phyloP scores from a whole-genome alignment of 53 echinoderm and acorn worm species.

The Paracentrotus lividus region DNA sequence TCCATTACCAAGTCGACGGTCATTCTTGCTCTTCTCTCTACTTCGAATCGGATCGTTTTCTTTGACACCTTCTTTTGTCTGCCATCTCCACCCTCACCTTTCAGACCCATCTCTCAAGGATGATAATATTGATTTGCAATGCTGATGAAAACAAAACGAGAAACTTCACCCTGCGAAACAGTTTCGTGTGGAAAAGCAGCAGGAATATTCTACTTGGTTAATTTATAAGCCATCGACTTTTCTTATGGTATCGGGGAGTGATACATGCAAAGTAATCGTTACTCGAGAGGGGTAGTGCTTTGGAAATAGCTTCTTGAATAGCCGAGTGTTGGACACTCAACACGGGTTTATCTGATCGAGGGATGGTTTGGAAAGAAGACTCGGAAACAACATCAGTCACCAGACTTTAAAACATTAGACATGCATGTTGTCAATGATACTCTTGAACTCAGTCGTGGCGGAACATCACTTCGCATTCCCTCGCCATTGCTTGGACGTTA shows the following conservation, averaged over 20 bases:
- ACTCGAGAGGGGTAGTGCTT: not conserved
- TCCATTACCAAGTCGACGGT: not conserved
- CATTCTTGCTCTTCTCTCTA: not conserved
- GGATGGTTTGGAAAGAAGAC: not conserved
- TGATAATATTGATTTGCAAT: constrained; percentile 5
- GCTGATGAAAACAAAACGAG: not conserved
- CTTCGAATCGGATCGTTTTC: not conserved
- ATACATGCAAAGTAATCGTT: not conserved
- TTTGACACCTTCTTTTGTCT: constrained; percentile 46
- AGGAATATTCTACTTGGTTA: not conserved
- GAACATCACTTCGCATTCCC: constrained; percentile 21
- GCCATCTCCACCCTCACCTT: not conserved
- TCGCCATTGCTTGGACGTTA: constrained; percentile 21
- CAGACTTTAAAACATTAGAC: not conserved
- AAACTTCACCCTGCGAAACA: not conserved
- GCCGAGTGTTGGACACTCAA: not conserved
- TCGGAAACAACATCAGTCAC: not conserved
- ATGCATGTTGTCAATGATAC: not conserved
- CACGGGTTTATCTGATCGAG: not conserved
- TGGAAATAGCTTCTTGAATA: not conserved
- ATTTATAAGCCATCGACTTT: not conserved
- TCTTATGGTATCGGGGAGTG: not conserved
- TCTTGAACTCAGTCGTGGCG: not conserved
- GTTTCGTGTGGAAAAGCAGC: not conserved
- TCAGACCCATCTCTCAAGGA: constrained; percentile 21